Base-by-base conservation (phyloP, 2,888 invertebrate genomes). In the Hoplodrina blanda region DNA sequence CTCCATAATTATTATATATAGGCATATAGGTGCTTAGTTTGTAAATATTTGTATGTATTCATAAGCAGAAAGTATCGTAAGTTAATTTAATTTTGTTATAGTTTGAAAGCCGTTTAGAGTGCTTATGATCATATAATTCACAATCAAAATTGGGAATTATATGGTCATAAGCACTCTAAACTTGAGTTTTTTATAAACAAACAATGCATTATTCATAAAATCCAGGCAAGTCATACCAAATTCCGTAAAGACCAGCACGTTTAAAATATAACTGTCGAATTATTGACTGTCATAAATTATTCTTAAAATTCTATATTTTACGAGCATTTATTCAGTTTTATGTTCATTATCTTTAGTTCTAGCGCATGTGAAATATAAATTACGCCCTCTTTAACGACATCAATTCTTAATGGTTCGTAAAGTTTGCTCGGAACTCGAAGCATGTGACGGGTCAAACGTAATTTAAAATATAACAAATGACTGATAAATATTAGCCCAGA, bases 341-440 rank as follows among this genome's bases (percentile, higher is more conserved):
- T 61, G 30, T 62, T 71, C 69, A 61, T 52, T 69, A 65, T 44
- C 49, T 69, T 68, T 46, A 69, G 17, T 65, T 63, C 57, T 71
- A 59, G 55, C 33, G 25, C 68, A 69, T 76, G 30, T 49, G 53
- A 65, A 64, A 71, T 66, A 73, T 78, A 77, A 77, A 80, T 82
- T 57, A 73, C 64, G 62, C 41, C 33, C 53, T 80, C 49, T 57
- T 70, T 82, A 68, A 63, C 62, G 30, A 69, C 70, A 69, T 67
- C 60, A 69, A 71, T 69, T 67, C 25, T 49, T 54, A 64, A 76
- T 60, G 63, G 54, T 69, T 62, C 71, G 67, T 78, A 77, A 80
- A 75, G 57, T 65, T 44, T 56, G 44, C 52, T 62, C 17, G 41
- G 49, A 64, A 60, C 44, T 54, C 19, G 19, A 61, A 55, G 50